These are phyloP conservation scores for Brevimyrus niger DNA, from an alignment of 2,113 vertebrate species.

Conservation along the genomic window DNA sequence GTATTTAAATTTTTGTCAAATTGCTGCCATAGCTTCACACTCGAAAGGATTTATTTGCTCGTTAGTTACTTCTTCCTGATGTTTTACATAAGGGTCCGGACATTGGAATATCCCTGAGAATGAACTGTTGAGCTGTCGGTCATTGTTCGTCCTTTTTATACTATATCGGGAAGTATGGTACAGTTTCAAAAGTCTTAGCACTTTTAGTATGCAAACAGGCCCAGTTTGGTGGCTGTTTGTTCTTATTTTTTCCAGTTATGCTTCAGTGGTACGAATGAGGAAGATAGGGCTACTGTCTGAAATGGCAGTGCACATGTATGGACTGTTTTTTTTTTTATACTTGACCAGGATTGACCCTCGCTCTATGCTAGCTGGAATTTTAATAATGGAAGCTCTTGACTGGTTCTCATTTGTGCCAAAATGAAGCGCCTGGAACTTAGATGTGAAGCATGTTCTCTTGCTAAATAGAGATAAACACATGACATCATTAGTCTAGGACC, in stretches of 20 bases:
- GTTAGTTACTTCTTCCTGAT: neutral
- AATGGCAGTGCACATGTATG: neutral
- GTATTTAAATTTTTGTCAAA: neutral
- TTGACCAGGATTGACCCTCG: neutral
- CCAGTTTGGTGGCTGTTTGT: neutral
- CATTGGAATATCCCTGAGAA: neutral
- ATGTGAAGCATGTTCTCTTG: slow-evolving; percentile 4
- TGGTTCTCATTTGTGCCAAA: slow-evolving; percentile 11
- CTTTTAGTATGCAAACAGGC: neutral
- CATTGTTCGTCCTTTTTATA: neutral
- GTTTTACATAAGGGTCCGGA: neutral
- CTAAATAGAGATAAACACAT: slow-evolving; percentile 11
- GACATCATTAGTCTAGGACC: neutral
- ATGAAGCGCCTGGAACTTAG: slow-evolving; percentile 10
- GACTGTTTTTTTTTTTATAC: neutral
- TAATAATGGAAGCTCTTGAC: slow-evolving; percentile 9
- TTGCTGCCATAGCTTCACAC: neutral
- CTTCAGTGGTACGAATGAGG: neutral
- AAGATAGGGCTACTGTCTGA: neutral
- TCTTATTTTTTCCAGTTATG: neutral
- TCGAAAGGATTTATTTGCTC: neutral
- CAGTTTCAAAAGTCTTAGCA: neutral
- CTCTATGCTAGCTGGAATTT: neutral
- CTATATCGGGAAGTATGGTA: neutral
- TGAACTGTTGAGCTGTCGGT: neutral